Base-by-base conservation (phyloP, 2,888 invertebrate genomes). In the Allolobophora icterica region DNA sequence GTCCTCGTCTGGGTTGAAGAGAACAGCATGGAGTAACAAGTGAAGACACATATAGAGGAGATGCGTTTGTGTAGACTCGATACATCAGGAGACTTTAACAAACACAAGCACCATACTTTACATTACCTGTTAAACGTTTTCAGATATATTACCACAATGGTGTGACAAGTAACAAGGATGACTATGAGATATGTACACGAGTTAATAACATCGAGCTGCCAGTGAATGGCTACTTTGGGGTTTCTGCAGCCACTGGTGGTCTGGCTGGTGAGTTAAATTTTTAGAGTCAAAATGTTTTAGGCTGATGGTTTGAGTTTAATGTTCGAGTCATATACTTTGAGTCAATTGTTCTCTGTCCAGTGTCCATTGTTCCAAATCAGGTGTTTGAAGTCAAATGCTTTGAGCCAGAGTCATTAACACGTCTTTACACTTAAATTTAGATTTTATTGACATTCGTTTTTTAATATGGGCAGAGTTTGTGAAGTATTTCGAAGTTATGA, bases 101-200 rank as follows among this genome's bases (percentile, higher is more conserved):
- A n/a, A 71, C 17, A n/a, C 71, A 52, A 3, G 1, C n/a, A 71
- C 30, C 71, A 2, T 58, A 58, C 30, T 11, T 58, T 58, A 58
- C 30, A 30, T n/a, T 71, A 71, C 38, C 38, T 87, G 87, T 35
- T 87, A 2, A 35, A 34, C 34, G 35, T 35, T 34, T 87, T 0
- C 93, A 97, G 97, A 95, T 99, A 0, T 96, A 97, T 94, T 98
- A 99, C 96, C 98, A 99, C 95, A 98, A 97, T 94, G 99, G 98
- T 84, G 97, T 99, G 97, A 97, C 98, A 0, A 98, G 97, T 95
- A 98, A 97, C 95, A 98, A 98, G 84, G 97, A 98, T 90, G 98
- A 98, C 95, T 99, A 97, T 96, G 99, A 99, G 96, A 96, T 99
- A 94, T 99, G 99, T 94, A 96, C 99, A 96, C 97, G 98, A 71